Conservation (phyloP, 2,797 vertebrate genomes). For the Salarias fasciatus region DNA sequence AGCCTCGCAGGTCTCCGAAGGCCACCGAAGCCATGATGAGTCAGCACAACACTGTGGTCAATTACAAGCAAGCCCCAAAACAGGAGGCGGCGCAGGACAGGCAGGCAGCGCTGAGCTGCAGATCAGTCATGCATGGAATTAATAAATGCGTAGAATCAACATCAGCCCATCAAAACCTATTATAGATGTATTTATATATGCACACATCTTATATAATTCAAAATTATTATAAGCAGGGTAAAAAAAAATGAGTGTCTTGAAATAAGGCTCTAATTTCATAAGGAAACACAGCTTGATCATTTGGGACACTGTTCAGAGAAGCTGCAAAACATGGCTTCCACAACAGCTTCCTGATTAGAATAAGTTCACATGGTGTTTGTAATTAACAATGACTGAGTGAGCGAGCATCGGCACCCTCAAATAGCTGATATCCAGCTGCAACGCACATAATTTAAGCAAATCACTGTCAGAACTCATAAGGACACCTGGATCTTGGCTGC, state of each 20-base stretch:
- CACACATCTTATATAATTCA: background rate
- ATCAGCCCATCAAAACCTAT: slow-evolving; percentile 6
- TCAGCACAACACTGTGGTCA: slow-evolving; percentile 55
- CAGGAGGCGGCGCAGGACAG: slow-evolving; percentile 24
- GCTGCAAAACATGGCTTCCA: slow-evolving; percentile 3
- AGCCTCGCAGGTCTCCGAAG: slow-evolving; percentile 35
- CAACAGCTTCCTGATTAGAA: slow-evolving; percentile 30
- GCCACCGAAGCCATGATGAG: slow-evolving; percentile 45
- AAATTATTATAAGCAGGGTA: slow-evolving; percentile 10
- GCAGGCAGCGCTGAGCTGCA: slow-evolving; percentile 7
- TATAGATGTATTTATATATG: background rate
- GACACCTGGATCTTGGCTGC: slow-evolving; percentile 36
- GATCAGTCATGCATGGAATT: slow-evolving; percentile 45
- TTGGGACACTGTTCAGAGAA: background rate
- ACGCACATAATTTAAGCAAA: slow-evolving; percentile 32
- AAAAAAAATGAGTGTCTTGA: background rate
- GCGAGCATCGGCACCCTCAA: slow-evolving; percentile 4
- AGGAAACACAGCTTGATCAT: background rate
- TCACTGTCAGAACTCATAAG: slow-evolving; percentile 18
- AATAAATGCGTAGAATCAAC: slow-evolving; percentile 40
- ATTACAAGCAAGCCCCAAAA: slow-evolving; percentile 38
- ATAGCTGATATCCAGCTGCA: slow-evolving; percentile 31
- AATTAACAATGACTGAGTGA: slow-evolving; percentile 42
- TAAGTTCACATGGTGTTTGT: slow-evolving; percentile 13
- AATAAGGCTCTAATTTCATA: slow-evolving; percentile 1